Base-by-base conservation (phyloP, 2,113 vertebrate species). In the Nettapus auritus region DNA sequence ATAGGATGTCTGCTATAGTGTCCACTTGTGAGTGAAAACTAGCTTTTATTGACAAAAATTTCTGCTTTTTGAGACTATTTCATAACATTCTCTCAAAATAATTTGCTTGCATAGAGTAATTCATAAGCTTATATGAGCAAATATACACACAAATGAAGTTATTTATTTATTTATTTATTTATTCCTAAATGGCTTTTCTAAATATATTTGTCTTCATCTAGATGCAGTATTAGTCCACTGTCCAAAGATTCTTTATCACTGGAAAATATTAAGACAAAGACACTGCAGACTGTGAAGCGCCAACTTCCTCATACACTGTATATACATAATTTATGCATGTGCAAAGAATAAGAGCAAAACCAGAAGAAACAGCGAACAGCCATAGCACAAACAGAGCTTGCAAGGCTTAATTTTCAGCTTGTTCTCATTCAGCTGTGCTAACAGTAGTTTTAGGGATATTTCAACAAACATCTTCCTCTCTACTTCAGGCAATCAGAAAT, bases 161-260 rank as follows among this genome's bases (percentile, higher is more conserved):
- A 0, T 9, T 1, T 23, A 33, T 63, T 52, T 52, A 18, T 31
- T 59, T 46, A 13, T 2, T 12, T 5, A 38, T 15, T 2, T 9
- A 5, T 50, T 46, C 9, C 44, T 46, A 46, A 40, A 42, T 63
- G 2, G 3, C 5, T 17, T 88, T 60, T 6, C 33, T 60, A 73
- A 89, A 28, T 80, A 73, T 40, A 88, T 85, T 46, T 73, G 1
- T 86, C n/a, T 74, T 91, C 9, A 7, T 67, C 6, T 52, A 50
- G 9, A 5, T 59, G 13, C 12, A 80, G 11, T 36, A 9, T 4
- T 81, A 16, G 22, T 88, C 15, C 36, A 36, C 5, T 33, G 17
- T 31, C 6, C 52, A 33, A 80, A 83, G 34, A 33, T 3, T 21
- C 20, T 57, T 22, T 71, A 12, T 34, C 14, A 22, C 8, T 40